Conservation (phyloP, 2,888 invertebrate genomes). For the Ichneumoninae sp. region DNA sequence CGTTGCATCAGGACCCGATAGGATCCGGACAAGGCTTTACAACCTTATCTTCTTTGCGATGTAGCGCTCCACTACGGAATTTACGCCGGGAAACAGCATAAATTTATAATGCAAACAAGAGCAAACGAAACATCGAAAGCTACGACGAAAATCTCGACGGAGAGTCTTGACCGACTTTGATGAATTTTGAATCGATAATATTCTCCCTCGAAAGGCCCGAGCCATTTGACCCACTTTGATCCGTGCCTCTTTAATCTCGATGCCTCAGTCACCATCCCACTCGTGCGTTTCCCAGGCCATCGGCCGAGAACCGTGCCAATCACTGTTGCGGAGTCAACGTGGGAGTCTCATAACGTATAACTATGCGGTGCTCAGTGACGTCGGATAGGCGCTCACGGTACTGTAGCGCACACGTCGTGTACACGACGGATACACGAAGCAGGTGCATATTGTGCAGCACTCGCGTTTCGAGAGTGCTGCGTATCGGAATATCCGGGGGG, state of each 20-base stretch:
- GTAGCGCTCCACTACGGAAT: too few species aligned
- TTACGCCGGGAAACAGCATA: too few species aligned
- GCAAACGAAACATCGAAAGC: background rate
- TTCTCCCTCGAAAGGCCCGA: background rate
- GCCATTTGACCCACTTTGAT: slow-evolving; percentile 9
- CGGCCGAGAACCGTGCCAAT: background rate
- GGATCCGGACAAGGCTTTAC: too few species aligned
- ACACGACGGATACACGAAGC: background rate
- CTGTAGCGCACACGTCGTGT: background rate
- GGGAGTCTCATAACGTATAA: background rate
- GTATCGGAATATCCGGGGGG: slow-evolving; percentile 13
- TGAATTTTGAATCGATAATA: background rate
- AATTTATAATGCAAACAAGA: background rate
- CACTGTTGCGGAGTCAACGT: background rate
- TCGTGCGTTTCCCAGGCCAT: background rate
- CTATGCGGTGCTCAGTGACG: background rate
- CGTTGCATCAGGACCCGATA: too few species aligned
- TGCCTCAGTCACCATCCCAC: background rate
- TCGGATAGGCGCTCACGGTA: background rate
- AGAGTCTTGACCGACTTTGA: background rate
- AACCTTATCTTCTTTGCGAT: too few species aligned
- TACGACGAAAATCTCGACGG: too few species aligned
- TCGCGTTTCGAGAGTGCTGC: background rate
- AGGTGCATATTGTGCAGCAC: background rate
- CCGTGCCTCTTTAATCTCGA: background rate